A percentile compares a stretch with the other conserved stretches of the same genome.
Conservation (phyloP, 2,797 vertebrate genomes). For the Cichlasoma orientale region DNA sequence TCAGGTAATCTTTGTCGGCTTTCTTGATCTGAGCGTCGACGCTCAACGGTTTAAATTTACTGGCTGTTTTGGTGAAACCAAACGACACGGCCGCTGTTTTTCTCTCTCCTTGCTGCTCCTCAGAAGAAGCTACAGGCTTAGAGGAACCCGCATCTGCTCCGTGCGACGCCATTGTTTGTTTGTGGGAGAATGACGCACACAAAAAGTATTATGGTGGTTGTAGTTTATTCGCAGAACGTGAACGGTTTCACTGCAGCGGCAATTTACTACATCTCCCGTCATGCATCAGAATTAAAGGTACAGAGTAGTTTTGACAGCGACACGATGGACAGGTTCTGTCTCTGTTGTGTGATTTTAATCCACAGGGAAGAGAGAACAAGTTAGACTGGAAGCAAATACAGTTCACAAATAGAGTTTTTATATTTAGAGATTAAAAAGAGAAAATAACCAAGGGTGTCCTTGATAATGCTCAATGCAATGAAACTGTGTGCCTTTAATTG, state of each 20-base stretch:
- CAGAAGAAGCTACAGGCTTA: neutral
- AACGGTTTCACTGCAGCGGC: accelerated
- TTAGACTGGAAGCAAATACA: neutral
- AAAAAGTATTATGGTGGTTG: conserved; percentile 63
- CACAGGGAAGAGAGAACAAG: neutral
- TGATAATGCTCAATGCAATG: neutral
- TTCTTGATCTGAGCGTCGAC: conserved; percentile 24
- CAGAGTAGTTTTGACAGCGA: neutral
- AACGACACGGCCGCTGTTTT: conserved; percentile 78
- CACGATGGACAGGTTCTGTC: neutral
- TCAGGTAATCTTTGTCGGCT: conserved; percentile 78
- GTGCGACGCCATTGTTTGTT: conserved; percentile 78
- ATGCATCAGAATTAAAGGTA: conserved; percentile 35
- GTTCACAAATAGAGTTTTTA: neutral
- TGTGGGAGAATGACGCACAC: neutral
- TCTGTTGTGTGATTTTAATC: neutral
- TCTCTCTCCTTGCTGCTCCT: conserved; percentile 54
- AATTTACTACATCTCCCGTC: conserved; percentile 58
- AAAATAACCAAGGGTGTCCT: neutral
- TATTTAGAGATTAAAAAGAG: neutral
- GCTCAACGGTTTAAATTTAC: conserved; percentile 64
- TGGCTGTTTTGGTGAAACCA: conserved; percentile 81
- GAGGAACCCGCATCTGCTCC: conserved; percentile 7
- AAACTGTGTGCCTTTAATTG: neutral
- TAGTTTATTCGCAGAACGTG: conserved; percentile 5